These are phyloP conservation scores for Sylvicola fuscatus DNA, from an alignment of 2,888 invertebrate species.

Conservation along the genomic window DNA sequence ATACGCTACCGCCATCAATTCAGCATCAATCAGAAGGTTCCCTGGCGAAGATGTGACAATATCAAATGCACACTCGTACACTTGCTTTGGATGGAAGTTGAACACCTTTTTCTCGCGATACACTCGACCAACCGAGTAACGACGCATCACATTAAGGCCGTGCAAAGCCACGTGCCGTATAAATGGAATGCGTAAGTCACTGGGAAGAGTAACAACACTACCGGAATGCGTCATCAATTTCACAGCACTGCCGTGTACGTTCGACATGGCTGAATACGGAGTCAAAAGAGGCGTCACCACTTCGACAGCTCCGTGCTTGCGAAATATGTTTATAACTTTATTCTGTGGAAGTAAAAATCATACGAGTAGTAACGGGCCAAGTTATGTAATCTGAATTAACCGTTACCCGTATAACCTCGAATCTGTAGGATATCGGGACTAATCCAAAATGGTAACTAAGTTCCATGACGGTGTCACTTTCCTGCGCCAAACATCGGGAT, in stretches of 20 bases:
- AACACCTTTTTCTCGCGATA: slow-evolving; percentile 59
- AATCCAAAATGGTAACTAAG: slow-evolving; percentile 59
- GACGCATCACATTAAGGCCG: slow-evolving; percentile 51
- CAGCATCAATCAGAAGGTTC: slow-evolving; percentile 33
- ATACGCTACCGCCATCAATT: slow-evolving; percentile 56
- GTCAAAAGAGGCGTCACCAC: slow-evolving; percentile 61
- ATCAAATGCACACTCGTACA: slow-evolving; percentile 83
- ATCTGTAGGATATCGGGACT: slow-evolving; percentile 21
- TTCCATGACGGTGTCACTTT: slow-evolving; percentile 30
- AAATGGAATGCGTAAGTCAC: slow-evolving; percentile 63
- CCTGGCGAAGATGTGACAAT: slow-evolving; percentile 60
- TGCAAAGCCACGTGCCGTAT: slow-evolving; percentile 67
- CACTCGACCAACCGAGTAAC: slow-evolving; percentile 73
- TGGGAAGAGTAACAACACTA: slow-evolving; percentile 62
- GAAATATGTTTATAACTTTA: slow-evolving; percentile 36
- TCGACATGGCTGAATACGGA: slow-evolving; percentile 31
- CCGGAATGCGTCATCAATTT: slow-evolving; percentile 77
- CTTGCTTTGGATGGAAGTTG: slow-evolving; percentile 75
- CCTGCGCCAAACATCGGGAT: slow-evolving; percentile 22
- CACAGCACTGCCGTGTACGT: slow-evolving; percentile 29
- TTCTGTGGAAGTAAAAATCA: slow-evolving; percentile 7
- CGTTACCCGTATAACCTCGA: slow-evolving; percentile 23
- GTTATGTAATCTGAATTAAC: neutral
- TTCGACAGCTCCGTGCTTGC: slow-evolving; percentile 58
- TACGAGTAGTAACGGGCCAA: neutral